phyloP scores from a whole-genome alignment of 2,113 vertebrate species.

The Pardalotus punctatus region DNA sequence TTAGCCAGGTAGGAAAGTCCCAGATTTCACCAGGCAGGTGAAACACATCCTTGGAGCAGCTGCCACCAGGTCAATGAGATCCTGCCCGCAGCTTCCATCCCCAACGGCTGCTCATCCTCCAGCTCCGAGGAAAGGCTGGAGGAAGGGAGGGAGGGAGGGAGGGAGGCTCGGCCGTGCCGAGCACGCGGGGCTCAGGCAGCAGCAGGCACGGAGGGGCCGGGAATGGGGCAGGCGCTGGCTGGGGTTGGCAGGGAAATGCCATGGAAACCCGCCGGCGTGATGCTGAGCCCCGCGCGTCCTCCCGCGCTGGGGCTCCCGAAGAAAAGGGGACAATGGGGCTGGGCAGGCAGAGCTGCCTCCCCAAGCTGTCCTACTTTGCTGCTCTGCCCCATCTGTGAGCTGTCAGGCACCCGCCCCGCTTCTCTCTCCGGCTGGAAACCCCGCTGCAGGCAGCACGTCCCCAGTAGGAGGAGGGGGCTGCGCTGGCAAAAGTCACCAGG shows the following conservation, averaged over 20 bases:
- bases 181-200: background rate
- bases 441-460: background rate
- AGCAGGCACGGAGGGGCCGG: slow-evolving; percentile 30
- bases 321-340: slow-evolving; percentile 37
- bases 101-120: background rate
- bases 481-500: background rate
- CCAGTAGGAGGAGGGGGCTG: background rate
- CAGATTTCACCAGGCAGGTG: background rate
- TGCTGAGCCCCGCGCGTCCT: slow-evolving; percentile 52
- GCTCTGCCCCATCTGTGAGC: slow-evolving; percentile 53
- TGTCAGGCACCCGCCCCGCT: background rate
- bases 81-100: slow-evolving; percentile 14
- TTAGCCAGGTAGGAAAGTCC: slow-evolving; percentile 39
- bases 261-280: slow-evolving; percentile 58
- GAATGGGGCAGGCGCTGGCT: background rate
- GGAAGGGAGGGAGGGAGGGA: background rate
- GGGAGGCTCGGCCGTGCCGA: background rate
- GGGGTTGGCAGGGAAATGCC: slow-evolving; percentile 20
- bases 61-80: background rate
- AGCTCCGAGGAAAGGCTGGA: background rate
- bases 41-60: background rate
- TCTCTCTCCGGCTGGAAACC: background rate
- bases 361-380: slow-evolving; percentile 62
- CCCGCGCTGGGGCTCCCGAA: background rate
- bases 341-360: background rate